Conservation (phyloP, 2,888 invertebrate genomes). For the Platycheirus rosarum region DNA sequence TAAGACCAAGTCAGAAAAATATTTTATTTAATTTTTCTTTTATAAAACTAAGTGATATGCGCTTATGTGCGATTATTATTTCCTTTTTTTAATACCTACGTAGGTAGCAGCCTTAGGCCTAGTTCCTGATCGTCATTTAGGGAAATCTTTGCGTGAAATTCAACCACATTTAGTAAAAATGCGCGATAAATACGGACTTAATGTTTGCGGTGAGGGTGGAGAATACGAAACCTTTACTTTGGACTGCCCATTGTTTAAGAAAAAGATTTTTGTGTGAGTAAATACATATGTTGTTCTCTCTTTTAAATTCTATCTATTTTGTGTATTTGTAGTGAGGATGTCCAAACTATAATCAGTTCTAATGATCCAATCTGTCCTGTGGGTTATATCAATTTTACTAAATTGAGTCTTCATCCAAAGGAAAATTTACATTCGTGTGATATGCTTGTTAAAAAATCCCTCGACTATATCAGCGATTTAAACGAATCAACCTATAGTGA, state of each 20-base stretch:
- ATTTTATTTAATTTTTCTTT: neutral
- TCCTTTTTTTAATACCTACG: neutral
- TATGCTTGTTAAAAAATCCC: conserved; percentile 84
- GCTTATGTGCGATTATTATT: neutral
- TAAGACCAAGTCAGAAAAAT: neutral
- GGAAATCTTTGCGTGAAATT: conserved; percentile 92
- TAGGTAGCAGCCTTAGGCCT: conserved; percentile 93
- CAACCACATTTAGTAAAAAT: conserved; percentile 93
- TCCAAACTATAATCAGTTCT: conserved; percentile 93
- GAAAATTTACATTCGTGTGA: conserved; percentile 79
- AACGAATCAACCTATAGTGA: conserved; percentile 87
- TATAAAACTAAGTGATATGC: neutral
- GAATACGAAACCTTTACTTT: conserved; percentile 99
- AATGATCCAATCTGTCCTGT: conserved; percentile 97
- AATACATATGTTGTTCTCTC: neutral
- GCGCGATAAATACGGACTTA: conserved; percentile 96
- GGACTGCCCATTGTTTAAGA: conserved; percentile 97
- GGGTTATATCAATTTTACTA: conserved; percentile 94
- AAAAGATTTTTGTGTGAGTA: conserved; percentile 94
- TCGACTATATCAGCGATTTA: conserved; percentile 86
- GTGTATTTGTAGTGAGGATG: conserved; percentile 86
- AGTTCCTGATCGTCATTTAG: conserved; percentile 93
- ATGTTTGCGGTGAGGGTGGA: conserved; percentile 99
- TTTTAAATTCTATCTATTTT: neutral
- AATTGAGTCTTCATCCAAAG: conserved; percentile 90